Conservation (phyloP, 2,888 invertebrate genomes). For the Eupithecia inturbata region DNA sequence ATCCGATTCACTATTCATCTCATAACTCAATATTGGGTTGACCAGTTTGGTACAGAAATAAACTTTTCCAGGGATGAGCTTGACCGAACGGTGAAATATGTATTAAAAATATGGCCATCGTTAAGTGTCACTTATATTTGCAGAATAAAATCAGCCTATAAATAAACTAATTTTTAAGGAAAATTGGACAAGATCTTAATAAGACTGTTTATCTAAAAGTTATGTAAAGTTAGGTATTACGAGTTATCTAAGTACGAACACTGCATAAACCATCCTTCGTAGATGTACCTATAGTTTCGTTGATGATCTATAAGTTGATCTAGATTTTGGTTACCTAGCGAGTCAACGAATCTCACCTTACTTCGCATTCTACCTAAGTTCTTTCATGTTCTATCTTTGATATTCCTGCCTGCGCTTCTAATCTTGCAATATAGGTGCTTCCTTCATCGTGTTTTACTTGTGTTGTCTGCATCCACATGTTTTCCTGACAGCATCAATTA, state of each 20-base stretch:
- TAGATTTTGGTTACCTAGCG: not conserved
- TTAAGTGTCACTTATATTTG: constrained; percentile 1
- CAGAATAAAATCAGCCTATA: not conserved
- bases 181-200: too few relatives aligned
- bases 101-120: not conserved
- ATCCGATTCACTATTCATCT: constrained; percentile 49
- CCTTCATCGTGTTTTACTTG: not conserved
- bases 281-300: too few relatives aligned
- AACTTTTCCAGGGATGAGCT: not conserved
- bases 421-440: not conserved
- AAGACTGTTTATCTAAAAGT: not conserved
- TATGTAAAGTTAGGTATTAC: too few relatives aligned
- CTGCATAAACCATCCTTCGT: too few relatives aligned
- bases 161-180: too few relatives aligned
- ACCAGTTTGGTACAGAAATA: constrained; percentile 13
- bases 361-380: not conserved
- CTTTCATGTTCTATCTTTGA: not conserved
- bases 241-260: too few relatives aligned
- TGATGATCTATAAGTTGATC: not conserved
- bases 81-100: not conserved
- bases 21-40: constrained; percentile 35
- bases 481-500: constrained; percentile 9
- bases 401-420: not conserved
- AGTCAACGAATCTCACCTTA: not conserved
- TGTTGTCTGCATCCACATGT: not conserved